phyloP scores from a whole-genome alignment of 2,797 vertebrate species.

The Periparus ater region DNA sequence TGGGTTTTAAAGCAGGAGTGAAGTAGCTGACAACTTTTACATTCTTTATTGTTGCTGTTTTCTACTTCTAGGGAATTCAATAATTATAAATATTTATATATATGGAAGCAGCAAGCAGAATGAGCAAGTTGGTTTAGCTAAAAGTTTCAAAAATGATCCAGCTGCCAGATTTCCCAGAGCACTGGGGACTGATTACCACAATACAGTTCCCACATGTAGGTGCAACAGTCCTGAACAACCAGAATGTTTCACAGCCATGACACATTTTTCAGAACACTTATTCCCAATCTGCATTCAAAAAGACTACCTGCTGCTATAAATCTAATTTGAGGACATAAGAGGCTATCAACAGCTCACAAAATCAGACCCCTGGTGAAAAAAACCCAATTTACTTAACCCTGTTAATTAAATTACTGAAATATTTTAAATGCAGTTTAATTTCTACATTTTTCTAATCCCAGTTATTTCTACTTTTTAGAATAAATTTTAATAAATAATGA shows the following conservation, averaged over 20 bases:
- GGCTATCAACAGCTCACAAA: not conserved
- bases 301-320: not conserved
- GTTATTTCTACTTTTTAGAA: not conserved
- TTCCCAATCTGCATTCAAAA: not conserved
- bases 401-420: slow-evolving; percentile 47
- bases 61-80: not conserved
- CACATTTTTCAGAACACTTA: not conserved
- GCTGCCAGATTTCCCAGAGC: not conserved
- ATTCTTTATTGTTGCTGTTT: not conserved
- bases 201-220: not conserved
- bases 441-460: not conserved
- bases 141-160: not conserved
- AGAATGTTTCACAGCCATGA: not conserved
- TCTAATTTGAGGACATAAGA: not conserved
- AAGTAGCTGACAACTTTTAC: not conserved
- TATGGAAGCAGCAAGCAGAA: not conserved
- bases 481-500: not conserved
- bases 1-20: not conserved
- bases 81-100: slow-evolving; percentile 4
- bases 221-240: not conserved
- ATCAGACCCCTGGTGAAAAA: not conserved
- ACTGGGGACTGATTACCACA: not conserved
- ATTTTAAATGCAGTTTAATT: not conserved
- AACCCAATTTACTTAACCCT: not conserved
- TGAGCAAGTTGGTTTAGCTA: not conserved